Conservation (phyloP, 2,797 vertebrate genomes). For the Knipowitschia caucasica region DNA sequence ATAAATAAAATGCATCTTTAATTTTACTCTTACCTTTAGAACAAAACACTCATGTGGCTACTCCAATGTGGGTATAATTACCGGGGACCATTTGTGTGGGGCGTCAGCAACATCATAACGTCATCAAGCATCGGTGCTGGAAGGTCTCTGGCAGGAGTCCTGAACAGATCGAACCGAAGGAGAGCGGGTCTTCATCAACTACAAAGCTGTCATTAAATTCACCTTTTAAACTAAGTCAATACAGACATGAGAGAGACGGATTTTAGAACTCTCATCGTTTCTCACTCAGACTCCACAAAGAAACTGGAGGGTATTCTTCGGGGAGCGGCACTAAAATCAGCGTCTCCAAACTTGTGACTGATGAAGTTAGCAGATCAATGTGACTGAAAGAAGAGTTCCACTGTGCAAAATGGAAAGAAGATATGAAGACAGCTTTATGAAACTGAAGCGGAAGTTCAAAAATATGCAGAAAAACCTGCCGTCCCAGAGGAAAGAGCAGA, state of each 20-base stretch:
- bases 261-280: conserved; percentile 5
- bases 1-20: too few relatives aligned
- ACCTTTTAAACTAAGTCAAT: neutral
- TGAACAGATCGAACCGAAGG: neutral
- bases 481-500: too few relatives aligned
- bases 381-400: conserved; percentile 22
- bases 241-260: neutral
- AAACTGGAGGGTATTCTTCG: too few relatives aligned
- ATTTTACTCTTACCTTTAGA: too few relatives aligned
- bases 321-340: neutral
- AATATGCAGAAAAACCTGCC: too few relatives aligned
- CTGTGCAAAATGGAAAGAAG: neutral
- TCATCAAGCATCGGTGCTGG: neutral
- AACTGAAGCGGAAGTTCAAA: too few relatives aligned
- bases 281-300: neutral
- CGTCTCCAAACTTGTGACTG: conserved; percentile 20
- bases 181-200: neutral
- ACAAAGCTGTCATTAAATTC: conserved; percentile 5
- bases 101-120: neutral
- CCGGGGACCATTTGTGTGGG: neutral
- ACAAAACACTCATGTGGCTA: neutral
- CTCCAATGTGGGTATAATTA: too few relatives aligned
- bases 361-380: conserved; percentile 40
- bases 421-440: neutral
- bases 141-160: neutral